Conservation (phyloP, 1,140 invertebrate species). For the Calephelis nemesis region DNA sequence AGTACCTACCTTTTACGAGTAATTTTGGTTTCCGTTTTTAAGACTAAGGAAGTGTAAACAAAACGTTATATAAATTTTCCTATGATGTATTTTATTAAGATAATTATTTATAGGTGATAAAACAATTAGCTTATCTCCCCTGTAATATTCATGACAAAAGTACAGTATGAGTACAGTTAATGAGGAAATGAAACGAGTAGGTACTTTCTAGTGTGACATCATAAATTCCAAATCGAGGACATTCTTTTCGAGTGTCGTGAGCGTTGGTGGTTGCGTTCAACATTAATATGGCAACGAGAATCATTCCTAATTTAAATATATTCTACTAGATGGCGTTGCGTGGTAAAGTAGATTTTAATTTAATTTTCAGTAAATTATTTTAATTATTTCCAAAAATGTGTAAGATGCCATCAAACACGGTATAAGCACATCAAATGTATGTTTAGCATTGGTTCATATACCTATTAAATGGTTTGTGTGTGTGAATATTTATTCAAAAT, state of each 20-base stretch:
- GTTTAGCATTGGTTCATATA: not conserved
- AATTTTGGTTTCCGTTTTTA: too few species aligned
- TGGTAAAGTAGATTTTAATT: not conserved
- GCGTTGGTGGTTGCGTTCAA: not conserved
- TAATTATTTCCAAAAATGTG: not conserved
- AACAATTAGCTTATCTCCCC: too few species aligned
- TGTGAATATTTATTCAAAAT: not conserved
- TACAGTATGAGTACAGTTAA: not conserved
- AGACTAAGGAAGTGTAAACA: too few species aligned
- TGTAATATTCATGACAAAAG: not conserved
- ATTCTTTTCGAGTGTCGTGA: not conserved
- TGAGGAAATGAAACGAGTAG: not conserved
- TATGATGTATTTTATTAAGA: too few species aligned
- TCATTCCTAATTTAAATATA: not conserved
- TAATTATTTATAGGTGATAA: too few species aligned
- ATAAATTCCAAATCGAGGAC: slow-evolving; percentile 13
- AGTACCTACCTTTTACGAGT: too few species aligned
- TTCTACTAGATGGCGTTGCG: slow-evolving; percentile 11
- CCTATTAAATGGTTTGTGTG: too few species aligned
- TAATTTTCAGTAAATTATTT: not conserved
- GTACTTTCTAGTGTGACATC: slow-evolving; percentile 13
- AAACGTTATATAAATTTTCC: too few species aligned
- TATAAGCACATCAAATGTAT: not conserved
- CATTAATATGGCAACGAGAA: not conserved
- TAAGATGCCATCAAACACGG: not conserved